phyloP scores from a whole-genome alignment of 2,797 vertebrate species.

The Brotula barbata region DNA sequence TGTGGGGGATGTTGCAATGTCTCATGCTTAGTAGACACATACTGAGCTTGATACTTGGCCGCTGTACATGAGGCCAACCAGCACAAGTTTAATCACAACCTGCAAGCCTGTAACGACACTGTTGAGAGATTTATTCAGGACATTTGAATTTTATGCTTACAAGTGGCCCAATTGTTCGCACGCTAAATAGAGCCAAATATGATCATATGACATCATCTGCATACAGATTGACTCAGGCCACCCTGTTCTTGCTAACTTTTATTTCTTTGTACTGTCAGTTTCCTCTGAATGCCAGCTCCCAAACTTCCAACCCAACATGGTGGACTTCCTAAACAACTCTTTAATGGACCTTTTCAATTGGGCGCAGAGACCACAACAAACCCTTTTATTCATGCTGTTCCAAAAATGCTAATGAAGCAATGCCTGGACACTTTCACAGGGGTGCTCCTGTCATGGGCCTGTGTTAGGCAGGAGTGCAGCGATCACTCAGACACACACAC shows the following conservation, averaged over 20 bases:
- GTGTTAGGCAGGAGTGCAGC: constrained; percentile 51
- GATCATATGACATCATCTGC: constrained; percentile 28
- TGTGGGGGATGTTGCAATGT: constrained; percentile 36
- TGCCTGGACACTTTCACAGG: constrained; percentile 67
- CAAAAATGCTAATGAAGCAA: constrained; percentile 78
- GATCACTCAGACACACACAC: constrained; percentile 37
- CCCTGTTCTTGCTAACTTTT: constrained; percentile 13
- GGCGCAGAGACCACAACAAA: constrained; percentile 71
- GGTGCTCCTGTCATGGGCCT: constrained; percentile 61
- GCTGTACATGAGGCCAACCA: constrained; percentile 26
- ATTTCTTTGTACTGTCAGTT: constrained; percentile 19
- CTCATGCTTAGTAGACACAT: constrained; percentile 38
- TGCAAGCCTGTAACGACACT: constrained; percentile 17
- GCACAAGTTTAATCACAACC: constrained; percentile 27
- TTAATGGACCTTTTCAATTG: constrained; percentile 73
- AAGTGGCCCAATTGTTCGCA: constrained; percentile 26
- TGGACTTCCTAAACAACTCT: constrained; percentile 61
- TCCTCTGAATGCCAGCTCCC: constrained; percentile 40
- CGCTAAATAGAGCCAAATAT: constrained; percentile 16
- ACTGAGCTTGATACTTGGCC: constrained; percentile 43
- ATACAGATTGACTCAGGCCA: constrained; percentile 29
- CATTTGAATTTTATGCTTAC: constrained; percentile 22
- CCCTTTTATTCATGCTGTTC: constrained; percentile 72
- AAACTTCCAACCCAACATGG: constrained; percentile 60
- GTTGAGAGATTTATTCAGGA: constrained; percentile 30